A percentile compares a stretch with the other conserved stretches of the same genome.
These are phyloP conservation scores for Syngnathus floridae DNA, from an alignment of 2,113 vertebrate species.

Conservation along the genomic window DNA sequence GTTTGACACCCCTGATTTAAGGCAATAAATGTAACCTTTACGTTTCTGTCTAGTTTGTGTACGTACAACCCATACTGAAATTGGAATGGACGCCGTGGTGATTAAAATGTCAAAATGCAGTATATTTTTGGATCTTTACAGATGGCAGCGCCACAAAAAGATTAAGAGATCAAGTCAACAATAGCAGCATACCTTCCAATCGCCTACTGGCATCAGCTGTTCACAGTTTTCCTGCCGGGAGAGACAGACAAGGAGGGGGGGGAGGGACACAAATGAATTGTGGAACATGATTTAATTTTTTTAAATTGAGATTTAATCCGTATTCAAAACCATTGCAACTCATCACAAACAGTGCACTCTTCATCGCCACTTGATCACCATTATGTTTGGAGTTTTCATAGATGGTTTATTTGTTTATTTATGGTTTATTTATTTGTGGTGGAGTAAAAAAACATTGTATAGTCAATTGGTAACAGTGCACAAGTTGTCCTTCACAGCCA, in stretches of 20 bases:
- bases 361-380: background rate
- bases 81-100: background rate
- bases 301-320: background rate
- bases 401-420: background rate
- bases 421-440: no score
- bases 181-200: conserved; percentile 85
- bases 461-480: no score
- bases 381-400: background rate
- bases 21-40: background rate
- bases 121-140: background rate
- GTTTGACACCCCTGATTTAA: background rate
- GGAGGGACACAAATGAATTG: background rate
- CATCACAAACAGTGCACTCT: conserved; percentile 4
- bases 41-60: background rate
- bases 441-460: no score
- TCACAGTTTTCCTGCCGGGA: conserved; percentile 81
- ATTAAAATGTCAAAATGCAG: background rate
- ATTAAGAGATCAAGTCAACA: background rate
- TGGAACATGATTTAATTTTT: background rate
- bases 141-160: background rate
- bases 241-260: conserved; percentile 8
- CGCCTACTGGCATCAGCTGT: conserved; percentile 75
- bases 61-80: background rate
- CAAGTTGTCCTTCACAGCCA: no score
- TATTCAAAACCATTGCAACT: background rate